Evolutionary conservation across 2,113 vertebrate genomes (phyloP).

Genomic region (Tretioscincus oriximinensis): DNA sequence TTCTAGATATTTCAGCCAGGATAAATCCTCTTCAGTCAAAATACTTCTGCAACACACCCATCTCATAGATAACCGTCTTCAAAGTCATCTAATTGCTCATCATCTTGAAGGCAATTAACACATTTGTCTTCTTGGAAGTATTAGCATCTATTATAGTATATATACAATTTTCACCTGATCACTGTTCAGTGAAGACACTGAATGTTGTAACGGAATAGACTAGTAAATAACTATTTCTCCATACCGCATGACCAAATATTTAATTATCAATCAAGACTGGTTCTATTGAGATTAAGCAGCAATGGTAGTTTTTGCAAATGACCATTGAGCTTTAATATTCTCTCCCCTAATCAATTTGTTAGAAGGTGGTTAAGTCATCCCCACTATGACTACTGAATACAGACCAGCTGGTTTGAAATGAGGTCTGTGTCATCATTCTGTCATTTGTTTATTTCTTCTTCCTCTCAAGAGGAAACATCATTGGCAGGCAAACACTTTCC

Average conservation of each 20-base stretch:
- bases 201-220: conserved; percentile 61
- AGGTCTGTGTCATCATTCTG: conserved; percentile 80
- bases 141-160: not conserved
- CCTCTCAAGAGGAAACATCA: conserved; percentile 69
- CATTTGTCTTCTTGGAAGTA: not conserved
- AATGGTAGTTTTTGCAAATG: conserved; percentile 73
- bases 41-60: no score
- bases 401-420: conserved; percentile 80
- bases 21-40: no score
- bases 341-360: conserved; percentile 73
- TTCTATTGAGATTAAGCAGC: conserved; percentile 74
- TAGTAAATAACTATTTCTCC: conserved; percentile 76
- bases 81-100: no score
- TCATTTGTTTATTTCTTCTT: conserved; percentile 79
- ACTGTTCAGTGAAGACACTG: not conserved
- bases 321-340: conserved; percentile 72
- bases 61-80: no score
- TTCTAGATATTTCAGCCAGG: no score
- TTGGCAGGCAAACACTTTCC: conserved; percentile 65
- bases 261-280: conserved; percentile 69
- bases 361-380: conserved; percentile 79
- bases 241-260: conserved; percentile 75
- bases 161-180: not conserved
- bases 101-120: no score
- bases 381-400: conserved; percentile 66